Conservation (phyloP, 2,888 invertebrate species). For the Drosophila pseudotalamancana region DNA sequence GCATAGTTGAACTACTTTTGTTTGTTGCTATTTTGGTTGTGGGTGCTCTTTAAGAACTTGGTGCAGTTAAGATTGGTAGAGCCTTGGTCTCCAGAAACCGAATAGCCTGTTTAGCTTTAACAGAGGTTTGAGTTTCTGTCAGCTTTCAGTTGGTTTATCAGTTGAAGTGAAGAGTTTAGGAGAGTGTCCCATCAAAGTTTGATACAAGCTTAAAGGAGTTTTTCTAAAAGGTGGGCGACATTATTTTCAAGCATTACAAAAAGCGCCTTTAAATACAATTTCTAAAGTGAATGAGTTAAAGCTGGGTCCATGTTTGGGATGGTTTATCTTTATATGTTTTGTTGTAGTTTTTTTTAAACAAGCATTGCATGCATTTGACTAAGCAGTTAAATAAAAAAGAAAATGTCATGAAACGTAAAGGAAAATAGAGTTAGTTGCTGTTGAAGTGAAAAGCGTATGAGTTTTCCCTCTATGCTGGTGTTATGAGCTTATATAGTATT, state of each 20-base stretch:
- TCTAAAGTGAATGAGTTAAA: slow-evolving; percentile 48
- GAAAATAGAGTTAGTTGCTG: slow-evolving; percentile 11
- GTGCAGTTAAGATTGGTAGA: slow-evolving; percentile 24
- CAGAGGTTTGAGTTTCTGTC: slow-evolving; percentile 13
- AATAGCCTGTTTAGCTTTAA: slow-evolving; percentile 22
- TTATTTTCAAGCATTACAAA: slow-evolving; percentile 65
- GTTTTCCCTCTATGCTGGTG: slow-evolving; percentile 20
- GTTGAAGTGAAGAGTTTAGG: neutral
- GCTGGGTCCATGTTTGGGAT: slow-evolving; percentile 33
- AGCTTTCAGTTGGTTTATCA: neutral
- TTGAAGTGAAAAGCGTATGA: slow-evolving; percentile 47
- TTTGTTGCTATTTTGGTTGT: slow-evolving; percentile 29
- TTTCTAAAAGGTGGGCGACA: slow-evolving; percentile 58
- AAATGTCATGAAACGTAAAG: slow-evolving; percentile 38
- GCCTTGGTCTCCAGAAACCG: slow-evolving; percentile 1
- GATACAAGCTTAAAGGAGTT: slow-evolving; percentile 42
- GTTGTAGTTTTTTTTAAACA: slow-evolving; percentile 38
- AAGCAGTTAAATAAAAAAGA: slow-evolving; percentile 47
- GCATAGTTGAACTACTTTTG: slow-evolving; percentile 34
- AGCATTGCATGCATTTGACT: slow-evolving; percentile 67
- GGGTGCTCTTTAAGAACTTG: slow-evolving; percentile 42
- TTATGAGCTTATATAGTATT: slow-evolving; percentile 29
- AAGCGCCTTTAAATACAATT: slow-evolving; percentile 57
- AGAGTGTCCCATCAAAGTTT: slow-evolving; percentile 18
- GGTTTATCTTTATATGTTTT: neutral